Evolutionary conservation across 2,888 invertebrate species (phyloP), one percentile per base, ranked within the genome.

Genomic region (Phyto melanocephala): DNA sequence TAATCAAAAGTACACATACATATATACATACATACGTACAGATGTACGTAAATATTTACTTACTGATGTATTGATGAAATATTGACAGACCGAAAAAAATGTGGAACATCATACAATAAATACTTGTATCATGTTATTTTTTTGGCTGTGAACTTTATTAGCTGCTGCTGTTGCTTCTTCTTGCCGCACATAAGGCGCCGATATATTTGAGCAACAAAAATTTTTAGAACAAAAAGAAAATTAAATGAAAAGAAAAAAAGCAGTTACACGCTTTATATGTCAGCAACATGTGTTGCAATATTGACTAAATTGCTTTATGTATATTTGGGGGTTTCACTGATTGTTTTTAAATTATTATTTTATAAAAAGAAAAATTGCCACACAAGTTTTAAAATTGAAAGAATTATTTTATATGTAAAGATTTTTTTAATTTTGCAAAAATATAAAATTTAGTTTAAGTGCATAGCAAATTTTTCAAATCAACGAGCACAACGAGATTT

Each of bases 281-380:
- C 74, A 79, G 68, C 74, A 72, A 68, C 78, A 81, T 81, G 68
- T 81, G 81, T 65, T 74, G 62, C 74, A 52, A 60, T 80, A 74
- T 68, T 20, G 52, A 54, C 10, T 45, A 77, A 68, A 63, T 77
- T 68, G 60, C 50, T 35, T 40, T 35, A 45, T 56, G 22, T 20
- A 35, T 15, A 20, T 35, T 28, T 5, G 28, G 28, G 28, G 28
- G 3, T 5, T 28, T 28, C 28, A 28, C 3, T 28, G 28, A 28
- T 28, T 28, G 3, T 28, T 28, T 28, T 28, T 6, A 28, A 5
- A 28, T 3, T 3, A n/a, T n/a, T n/a, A n/a, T n/a, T n/a, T n/a
- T n/a, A n/a, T n/a, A n/a, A n/a, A n/a, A n/a, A n/a, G n/a, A n/a
- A n/a, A n/a, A n/a, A n/a, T n/a, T 33, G n/a, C n/a, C n/a, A n/a